These are phyloP conservation scores for Ips nitidus DNA, from an alignment of 1,140 invertebrate species.

Conservation along the genomic window DNA sequence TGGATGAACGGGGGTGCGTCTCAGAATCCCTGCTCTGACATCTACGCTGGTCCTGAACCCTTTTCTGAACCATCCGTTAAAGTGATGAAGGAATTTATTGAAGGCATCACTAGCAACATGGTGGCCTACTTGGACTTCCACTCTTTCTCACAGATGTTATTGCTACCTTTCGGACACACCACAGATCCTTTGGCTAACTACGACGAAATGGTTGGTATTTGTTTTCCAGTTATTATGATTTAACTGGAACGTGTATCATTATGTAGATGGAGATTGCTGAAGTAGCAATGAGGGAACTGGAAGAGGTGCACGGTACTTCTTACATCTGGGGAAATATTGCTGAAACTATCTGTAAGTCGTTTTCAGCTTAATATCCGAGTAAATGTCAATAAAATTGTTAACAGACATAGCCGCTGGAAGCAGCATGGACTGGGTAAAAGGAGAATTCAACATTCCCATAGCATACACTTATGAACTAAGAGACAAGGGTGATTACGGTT, in stretches of 20 bases:
- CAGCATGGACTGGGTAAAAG: slow-evolving; percentile 72
- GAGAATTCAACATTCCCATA: slow-evolving; percentile 64
- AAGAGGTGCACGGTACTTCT: slow-evolving; percentile 62
- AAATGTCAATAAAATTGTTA: too few species aligned
- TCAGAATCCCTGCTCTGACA: slow-evolving; percentile 67
- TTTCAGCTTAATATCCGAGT: too few species aligned
- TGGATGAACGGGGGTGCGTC: slow-evolving; percentile 69
- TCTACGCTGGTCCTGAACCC: slow-evolving; percentile 65
- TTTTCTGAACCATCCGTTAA: slow-evolving; percentile 76
- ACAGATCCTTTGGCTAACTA: slow-evolving; percentile 61
- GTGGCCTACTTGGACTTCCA: slow-evolving; percentile 74
- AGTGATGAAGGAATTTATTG: slow-evolving; percentile 58
- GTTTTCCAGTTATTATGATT: not conserved
- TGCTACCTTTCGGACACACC: slow-evolving; percentile 71
- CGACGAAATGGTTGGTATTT: slow-evolving; percentile 56
- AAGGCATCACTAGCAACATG: slow-evolving; percentile 56
- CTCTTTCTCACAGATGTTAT: slow-evolving; percentile 71
- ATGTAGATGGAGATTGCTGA: slow-evolving; percentile 59
- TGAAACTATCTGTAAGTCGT: slow-evolving; percentile 61
- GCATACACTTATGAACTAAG: slow-evolving; percentile 64
- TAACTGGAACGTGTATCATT: not conserved
- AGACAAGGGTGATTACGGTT: slow-evolving; percentile 72
- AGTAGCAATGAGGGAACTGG: slow-evolving; percentile 58
- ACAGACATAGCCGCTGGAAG: slow-evolving; percentile 62
- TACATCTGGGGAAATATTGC: slow-evolving; percentile 61